Base-by-base conservation (phyloP, 2,888 invertebrate genomes). In the Acrocyrtus sp. region DNA sequence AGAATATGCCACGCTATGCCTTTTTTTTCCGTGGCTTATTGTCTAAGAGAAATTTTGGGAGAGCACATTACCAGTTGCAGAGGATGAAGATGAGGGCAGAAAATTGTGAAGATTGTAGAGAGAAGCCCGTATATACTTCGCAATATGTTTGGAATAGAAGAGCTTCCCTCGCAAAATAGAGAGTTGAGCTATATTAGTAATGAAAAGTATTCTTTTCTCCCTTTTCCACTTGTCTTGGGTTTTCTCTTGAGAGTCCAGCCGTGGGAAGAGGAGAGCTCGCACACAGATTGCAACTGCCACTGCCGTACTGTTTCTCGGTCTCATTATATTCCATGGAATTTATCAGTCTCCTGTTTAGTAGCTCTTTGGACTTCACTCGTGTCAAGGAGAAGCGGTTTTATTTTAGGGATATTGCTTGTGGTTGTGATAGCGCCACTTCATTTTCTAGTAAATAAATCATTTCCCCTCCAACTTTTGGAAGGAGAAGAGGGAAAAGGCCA, bases 321-420 rank as follows among this genome's bases (percentile, higher is more conserved):
- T 53, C 17, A 17, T 29, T 24, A 26, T 15, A 17, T 53, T 10
- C 19, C 17, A 63, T 45, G 41, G 53, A 26, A 41, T 66, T 66
- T 54, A 65, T 34, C 60, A 53, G 53, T 41, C 66, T 72, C 72
- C 66, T 60, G 72, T 50, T 66, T 66, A 72, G 72, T 72, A 65
- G 48, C 54, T 61, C 29, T 60, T 72, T 65, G 51, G 58, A 45
- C 57, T n/a, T n/a, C n/a, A n/a, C 72, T 72, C 65, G 72, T 65
- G 65, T 65, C 65, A 65, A 65, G 45, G 65, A 65, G 53, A 54
- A 29, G 54, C 51, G 29, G 22, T n/a, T 24, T 51, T 51, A n/a
- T n/a, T n/a, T n/a, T n/a, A n/a, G n/a, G n/a, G n/a, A n/a, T n/a
- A n/a, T n/a, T n/a, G n/a, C n/a, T n/a, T n/a, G n/a, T n/a, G n/a